Conservation (phyloP, 35 echinoderm and acorn worm genomes). For the Acanthaster planci region DNA sequence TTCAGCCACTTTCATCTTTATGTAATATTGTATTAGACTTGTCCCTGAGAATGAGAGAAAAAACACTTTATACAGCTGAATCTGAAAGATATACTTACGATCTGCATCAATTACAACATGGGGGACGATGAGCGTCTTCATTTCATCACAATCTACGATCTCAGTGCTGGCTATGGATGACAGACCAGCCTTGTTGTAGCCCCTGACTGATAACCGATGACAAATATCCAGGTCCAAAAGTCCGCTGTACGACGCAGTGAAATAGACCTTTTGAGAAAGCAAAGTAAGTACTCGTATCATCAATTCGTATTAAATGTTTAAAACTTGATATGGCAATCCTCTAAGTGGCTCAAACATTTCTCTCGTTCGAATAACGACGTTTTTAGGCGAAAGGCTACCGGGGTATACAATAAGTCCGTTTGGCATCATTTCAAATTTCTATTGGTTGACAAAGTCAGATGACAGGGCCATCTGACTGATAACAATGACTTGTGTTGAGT, state of each 20-base stretch:
- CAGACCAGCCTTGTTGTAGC: conserved; percentile 44
- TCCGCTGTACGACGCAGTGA: neutral
- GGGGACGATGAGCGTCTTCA: neutral
- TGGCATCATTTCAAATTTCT: too few relatives aligned
- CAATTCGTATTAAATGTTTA: neutral
- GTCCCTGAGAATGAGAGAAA: too few relatives aligned
- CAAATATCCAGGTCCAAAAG: neutral
- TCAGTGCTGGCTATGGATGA: conserved; percentile 19
- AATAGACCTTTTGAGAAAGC: neutral
- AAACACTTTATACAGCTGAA: too few relatives aligned
- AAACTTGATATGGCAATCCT: neutral
- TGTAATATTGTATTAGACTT: too few relatives aligned
- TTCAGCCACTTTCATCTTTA: too few relatives aligned
- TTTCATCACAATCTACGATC: conserved; percentile 35
- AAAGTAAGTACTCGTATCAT: neutral
- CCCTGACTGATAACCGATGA: neutral
- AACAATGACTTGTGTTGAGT: too few relatives aligned
- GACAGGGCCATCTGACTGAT: too few relatives aligned
- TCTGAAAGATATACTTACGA: neutral
- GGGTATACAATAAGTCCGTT: too few relatives aligned
- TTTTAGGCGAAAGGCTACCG: too few relatives aligned
- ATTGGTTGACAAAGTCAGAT: too few relatives aligned
- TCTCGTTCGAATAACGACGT: neutral
- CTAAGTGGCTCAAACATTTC: neutral
- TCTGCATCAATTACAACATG: conserved; percentile 38